Evolutionary conservation across 2,797 vertebrate genomes (phyloP).

Genomic region (Halcyon badia): DNA sequence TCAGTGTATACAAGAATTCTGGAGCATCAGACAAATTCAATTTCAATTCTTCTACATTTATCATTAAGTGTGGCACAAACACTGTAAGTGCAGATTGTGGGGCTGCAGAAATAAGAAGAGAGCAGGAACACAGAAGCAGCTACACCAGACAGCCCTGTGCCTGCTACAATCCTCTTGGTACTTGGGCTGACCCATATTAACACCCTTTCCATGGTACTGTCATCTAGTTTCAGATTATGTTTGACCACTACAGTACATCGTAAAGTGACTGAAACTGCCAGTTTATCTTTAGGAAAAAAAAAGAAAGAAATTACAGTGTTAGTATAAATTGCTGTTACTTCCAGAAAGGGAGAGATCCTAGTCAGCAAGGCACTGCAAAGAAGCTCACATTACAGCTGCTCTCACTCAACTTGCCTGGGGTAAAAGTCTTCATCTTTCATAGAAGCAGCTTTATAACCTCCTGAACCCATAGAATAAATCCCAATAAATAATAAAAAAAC

Average conservation of each 20-base stretch:
- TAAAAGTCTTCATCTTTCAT: constrained; percentile 43
- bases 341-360: constrained; percentile 3
- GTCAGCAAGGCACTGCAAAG: not conserved
- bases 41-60: not conserved
- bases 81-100: not conserved
- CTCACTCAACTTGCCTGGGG: not conserved
- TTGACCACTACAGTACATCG: constrained; percentile 1
- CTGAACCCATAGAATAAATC: not conserved
- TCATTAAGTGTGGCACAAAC: not conserved
- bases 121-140: not conserved
- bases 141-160: not conserved
- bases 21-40: not conserved
- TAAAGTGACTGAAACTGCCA: constrained; percentile 27
- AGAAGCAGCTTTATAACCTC: constrained; percentile 19
- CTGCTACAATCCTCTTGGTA: not conserved
- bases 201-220: not conserved
- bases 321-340: constrained; percentile 28
- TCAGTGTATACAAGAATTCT: not conserved
- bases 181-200: not conserved
- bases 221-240: not conserved
- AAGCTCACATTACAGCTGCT: not conserved
- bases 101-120: not conserved
- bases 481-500: not conserved
- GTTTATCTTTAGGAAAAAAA: constrained; percentile 18
- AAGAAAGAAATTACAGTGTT: constrained; percentile 35